Percentiles rank a stretch among this genome's conserved stretches.
Evolutionary conservation across 2,888 invertebrate genomes (phyloP).

Genomic region (Chrysolina haemoptera): DNA sequence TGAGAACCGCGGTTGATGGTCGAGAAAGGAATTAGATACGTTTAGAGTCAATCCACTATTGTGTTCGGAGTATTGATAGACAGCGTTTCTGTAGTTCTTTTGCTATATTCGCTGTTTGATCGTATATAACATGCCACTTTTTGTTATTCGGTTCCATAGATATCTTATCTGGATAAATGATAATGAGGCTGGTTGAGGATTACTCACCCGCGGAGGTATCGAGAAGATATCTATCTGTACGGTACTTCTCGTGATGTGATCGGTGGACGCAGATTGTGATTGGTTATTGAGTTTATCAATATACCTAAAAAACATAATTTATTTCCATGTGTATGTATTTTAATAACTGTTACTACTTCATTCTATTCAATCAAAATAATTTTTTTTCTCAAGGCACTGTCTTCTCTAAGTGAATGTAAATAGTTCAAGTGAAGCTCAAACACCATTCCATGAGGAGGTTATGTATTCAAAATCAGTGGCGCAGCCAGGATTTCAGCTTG

Average conservation of each 20-base stretch:
- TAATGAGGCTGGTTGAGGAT: constrained; percentile 1
- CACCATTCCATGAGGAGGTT: too few species aligned
- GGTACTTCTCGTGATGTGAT: not conserved
- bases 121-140: constrained; percentile 65
- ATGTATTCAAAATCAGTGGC: too few species aligned
- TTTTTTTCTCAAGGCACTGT: too few species aligned
- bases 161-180: constrained; percentile 42
- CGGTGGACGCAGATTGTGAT: not conserved
- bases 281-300: not conserved
- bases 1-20: constrained; percentile 47
- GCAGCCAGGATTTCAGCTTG: too few species aligned
- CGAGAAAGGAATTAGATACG: constrained; percentile 67
- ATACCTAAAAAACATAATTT: too few species aligned
- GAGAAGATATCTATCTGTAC: not conserved
- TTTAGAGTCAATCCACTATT: constrained; percentile 68
- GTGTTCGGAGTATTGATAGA: constrained; percentile 66
- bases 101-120: constrained; percentile 58
- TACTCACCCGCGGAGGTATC: not conserved
- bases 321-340: too few species aligned
- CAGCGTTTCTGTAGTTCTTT: constrained; percentile 64
- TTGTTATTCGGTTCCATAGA: constrained; percentile 51
- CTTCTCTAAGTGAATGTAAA: too few species aligned
- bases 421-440: too few species aligned
- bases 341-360: not conserved
- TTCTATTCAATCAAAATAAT: not conserved